phyloP scores from a whole-genome alignment of 2,797 vertebrate genomes.

The Tenualosa ilisha region DNA sequence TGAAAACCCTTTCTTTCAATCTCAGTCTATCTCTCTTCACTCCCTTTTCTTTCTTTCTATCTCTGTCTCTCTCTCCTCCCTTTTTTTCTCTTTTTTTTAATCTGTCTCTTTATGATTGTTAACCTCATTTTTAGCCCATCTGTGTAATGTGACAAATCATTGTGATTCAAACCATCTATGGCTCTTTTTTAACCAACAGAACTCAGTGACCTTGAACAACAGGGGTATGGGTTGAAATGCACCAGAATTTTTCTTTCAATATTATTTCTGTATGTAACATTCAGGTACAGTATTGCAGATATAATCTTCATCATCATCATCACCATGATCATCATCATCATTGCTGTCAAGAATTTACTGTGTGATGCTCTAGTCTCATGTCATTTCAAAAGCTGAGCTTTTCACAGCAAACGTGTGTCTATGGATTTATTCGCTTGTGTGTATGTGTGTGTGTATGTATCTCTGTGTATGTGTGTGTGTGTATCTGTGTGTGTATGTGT shows the following conservation, averaged over 20 bases:
- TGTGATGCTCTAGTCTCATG: neutral
- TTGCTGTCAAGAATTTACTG: neutral
- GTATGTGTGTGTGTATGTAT: neutral
- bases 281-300: neutral
- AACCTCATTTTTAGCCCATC: neutral
- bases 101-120: neutral
- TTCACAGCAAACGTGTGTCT: neutral
- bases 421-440: neutral
- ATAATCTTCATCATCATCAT: neutral
- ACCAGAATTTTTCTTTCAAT: neutral
- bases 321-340: neutral
- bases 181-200: no score
- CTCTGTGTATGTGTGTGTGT: no score
- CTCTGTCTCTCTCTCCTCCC: neutral
- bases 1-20: neutral
- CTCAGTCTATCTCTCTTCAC: neutral
- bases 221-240: neutral
- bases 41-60: neutral
- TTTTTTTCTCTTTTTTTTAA: neutral
- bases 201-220: neutral
- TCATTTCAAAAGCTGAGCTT: no score
- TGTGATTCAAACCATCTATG: neutral
- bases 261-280: no score
- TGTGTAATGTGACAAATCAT: neutral
- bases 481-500: no score